These are phyloP conservation scores for Andrena trimmerana DNA, from an alignment of 2,888 invertebrate genomes.

Conservation along the genomic window DNA sequence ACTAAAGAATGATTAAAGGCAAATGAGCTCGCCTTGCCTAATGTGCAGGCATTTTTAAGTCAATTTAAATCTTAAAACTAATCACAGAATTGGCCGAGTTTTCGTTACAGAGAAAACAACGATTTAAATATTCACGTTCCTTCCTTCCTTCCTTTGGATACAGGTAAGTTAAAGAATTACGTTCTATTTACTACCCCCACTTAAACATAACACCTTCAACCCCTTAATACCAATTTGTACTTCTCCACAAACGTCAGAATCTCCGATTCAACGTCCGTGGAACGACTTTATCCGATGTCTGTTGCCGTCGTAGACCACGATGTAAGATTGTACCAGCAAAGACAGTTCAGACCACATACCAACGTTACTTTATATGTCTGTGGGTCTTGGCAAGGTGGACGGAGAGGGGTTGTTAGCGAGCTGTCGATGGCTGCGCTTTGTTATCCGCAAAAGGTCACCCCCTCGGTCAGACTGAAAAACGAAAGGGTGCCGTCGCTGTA, in stretches of 20 bases:
- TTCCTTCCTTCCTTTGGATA: slow-evolving; percentile 35
- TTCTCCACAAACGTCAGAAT: not conserved
- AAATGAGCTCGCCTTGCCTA: not conserved
- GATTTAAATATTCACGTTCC: slow-evolving; percentile 50
- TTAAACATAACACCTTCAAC: not conserved
- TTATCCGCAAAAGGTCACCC: slow-evolving; percentile 72
- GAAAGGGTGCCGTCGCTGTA: slow-evolving; percentile 78
- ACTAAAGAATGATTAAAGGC: not conserved
- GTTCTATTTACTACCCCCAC: too few relatives aligned
- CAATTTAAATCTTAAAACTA: not conserved
- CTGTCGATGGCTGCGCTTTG: slow-evolving; percentile 81
- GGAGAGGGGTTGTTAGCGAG: slow-evolving; percentile 81
- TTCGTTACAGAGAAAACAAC: not conserved
- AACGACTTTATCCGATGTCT: not conserved
- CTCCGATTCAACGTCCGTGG: not conserved
- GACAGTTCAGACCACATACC: slow-evolving; percentile 1
- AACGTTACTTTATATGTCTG: slow-evolving; percentile 46
- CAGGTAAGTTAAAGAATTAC: slow-evolving; percentile 43
- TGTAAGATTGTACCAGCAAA: not conserved
- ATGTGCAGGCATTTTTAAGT: too few relatives aligned
- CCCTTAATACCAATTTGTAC: too few relatives aligned
- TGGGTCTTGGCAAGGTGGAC: slow-evolving; percentile 61
- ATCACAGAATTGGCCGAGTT: not conserved
- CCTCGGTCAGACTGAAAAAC: slow-evolving; percentile 69
- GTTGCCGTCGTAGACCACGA: not conserved